Base-by-base conservation (phyloP, 2,113 vertebrate species). In the Parus major region DNA sequence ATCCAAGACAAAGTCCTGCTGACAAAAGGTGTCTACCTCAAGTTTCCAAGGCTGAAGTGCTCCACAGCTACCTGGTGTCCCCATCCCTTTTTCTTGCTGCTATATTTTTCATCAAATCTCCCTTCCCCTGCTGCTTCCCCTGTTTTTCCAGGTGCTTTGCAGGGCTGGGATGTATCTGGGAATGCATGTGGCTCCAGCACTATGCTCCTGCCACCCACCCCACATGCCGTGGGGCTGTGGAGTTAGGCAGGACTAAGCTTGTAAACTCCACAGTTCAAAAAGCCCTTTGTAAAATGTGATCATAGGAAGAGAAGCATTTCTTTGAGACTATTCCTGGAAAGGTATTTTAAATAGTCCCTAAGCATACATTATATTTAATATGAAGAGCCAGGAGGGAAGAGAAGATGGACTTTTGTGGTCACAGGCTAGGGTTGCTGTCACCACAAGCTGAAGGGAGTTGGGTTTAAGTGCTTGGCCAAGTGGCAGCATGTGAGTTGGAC, bases 111-210 rank as follows among this genome's bases (percentile, higher is more conserved):
- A 53, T 68, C 1, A 14, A 65, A 61, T 50, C 10, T 66, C 21
- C 21, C 5, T 39, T 39, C 36, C 36, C 36, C 36, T 39, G 36
- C 29, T 57, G 47, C 39, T 44, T n/a, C 35, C 33, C 22, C 3
- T 9, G 24, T 7, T 12, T 70, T 81, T 42, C 47, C 13, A 20
- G 25, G 19, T 61, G 27, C 84, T 69, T 17, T 41, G 22, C 2
- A 3, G 61, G 16, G 35, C 35, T 2, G 2, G 11, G 22, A n/a
- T 49, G 52, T 1, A 1, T 70, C 49, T 88, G 79, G 59, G 53
- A 72, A 35, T 42, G 55, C 1, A 0, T 2, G 1, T 56, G 81
- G 33, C 35, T 50, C n/a, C 63, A 1, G 0, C 4, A 1, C 57
- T 7, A 0, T 71, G 71, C 11, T 61, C 66, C 49, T 64, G 31